A percentile compares a stretch with the other conserved stretches of the same genome.
These are phyloP conservation scores for Ptilorrhoa leucosticta DNA, from an alignment of 2,113 vertebrate genomes.

Conservation along the genomic window DNA sequence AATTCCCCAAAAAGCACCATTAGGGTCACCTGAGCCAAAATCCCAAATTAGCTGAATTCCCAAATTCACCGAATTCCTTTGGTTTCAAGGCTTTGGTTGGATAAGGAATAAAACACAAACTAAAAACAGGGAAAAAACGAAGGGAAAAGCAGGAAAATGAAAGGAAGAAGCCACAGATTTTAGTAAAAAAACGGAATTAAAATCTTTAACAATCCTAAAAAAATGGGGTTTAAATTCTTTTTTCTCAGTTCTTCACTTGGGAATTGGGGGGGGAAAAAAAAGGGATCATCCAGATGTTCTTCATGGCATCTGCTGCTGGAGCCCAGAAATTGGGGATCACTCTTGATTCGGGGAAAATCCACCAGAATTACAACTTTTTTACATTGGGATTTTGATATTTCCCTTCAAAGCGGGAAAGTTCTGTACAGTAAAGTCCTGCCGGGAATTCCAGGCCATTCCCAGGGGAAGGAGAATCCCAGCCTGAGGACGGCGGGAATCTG, in stretches of 20 bases:
- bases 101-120: neutral
- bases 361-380: neutral
- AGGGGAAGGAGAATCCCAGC: neutral
- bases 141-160: neutral
- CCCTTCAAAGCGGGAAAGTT: neutral
- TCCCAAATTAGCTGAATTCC: neutral
- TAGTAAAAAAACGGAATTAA: neutral
- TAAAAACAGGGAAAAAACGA: neutral
- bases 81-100: neutral
- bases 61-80: neutral
- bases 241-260: neutral
- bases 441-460: neutral
- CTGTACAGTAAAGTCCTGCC: neutral
- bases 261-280: neutral
- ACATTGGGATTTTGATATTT: neutral
- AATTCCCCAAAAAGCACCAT: neutral
- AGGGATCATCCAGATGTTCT: neutral
- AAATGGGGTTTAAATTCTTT: neutral
- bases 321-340: neutral
- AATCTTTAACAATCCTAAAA: neutral
- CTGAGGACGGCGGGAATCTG: neutral
- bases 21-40: rapidly evolving
- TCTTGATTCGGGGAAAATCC: rapidly evolving
- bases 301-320: neutral
- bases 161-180: neutral